Evolutionary conservation across 2,113 vertebrate genomes (phyloP).

Genomic region (Thomomys bottae): DNA sequence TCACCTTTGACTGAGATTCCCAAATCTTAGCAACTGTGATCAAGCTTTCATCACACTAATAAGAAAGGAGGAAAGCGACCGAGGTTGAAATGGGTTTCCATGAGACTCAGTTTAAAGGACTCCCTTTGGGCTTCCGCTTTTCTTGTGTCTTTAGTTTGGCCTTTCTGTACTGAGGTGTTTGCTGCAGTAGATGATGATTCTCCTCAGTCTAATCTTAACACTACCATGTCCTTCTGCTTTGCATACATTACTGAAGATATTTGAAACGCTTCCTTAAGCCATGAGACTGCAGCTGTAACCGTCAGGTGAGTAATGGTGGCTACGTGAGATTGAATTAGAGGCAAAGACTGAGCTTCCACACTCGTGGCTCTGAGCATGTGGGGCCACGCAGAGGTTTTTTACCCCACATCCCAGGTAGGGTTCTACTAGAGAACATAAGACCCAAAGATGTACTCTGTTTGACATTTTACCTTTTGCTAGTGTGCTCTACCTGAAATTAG

Average conservation of each 20-base stretch:
- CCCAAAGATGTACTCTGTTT: not conserved
- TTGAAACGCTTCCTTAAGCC: not conserved
- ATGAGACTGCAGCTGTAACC: not conserved
- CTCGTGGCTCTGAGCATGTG: not conserved
- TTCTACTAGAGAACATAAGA: not conserved
- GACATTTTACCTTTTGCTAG: conserved; percentile 17
- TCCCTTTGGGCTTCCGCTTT: no score
- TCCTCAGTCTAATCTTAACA: not conserved
- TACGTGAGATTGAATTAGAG: no score
- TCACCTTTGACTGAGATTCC: not conserved
- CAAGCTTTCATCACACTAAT: not conserved
- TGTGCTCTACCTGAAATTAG: not conserved
- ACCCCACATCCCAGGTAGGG: not conserved
- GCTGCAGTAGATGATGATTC: not conserved
- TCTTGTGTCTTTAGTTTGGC: not conserved
- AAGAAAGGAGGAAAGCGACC: not conserved
- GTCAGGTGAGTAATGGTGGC: not conserved
- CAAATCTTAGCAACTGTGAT: not conserved
- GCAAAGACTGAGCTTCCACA: fast-evolving
- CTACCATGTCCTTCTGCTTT: not conserved
- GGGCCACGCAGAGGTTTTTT: not conserved
- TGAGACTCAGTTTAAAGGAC: not conserved
- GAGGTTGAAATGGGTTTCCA: not conserved
- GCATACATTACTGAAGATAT: not conserved
- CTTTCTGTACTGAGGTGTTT: not conserved